Conservation (phyloP, 2,888 invertebrate genomes). For the Ellobium chinense region DNA sequence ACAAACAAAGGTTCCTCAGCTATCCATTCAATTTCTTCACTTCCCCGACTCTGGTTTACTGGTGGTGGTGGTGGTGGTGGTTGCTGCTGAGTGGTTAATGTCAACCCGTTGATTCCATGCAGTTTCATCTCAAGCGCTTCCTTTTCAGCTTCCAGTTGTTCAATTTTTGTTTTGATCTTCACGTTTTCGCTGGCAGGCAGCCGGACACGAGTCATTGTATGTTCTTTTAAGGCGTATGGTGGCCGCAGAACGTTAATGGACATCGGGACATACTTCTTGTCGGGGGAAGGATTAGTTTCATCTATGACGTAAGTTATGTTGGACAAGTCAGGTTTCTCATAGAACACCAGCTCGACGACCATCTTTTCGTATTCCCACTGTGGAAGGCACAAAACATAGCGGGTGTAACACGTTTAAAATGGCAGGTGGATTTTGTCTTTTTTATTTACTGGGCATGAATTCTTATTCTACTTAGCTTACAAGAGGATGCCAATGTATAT, state of each 20-base stretch:
- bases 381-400: no score
- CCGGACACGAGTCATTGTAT: background rate
- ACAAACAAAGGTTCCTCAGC: background rate
- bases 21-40: background rate
- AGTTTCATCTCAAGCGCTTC: background rate
- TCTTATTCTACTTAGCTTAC: no score
- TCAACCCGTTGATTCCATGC: background rate
- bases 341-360: slow-evolving; percentile 1
- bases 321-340: slow-evolving; percentile 15
- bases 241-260: background rate
- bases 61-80: background rate
- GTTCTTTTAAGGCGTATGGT: background rate
- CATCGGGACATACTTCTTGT: background rate
- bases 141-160: background rate
- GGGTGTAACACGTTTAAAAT: no score
- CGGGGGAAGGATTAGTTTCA: background rate
- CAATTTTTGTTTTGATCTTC: background rate
- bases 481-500: no score
- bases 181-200: background rate
- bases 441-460: no score
- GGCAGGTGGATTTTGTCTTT: no score
- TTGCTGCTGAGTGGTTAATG: no score
- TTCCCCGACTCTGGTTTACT: background rate
- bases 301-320: background rate
- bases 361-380: slow-evolving; percentile 23